Conservation (phyloP, 1,140 invertebrate species). For the Lepidurus couesii region DNA sequence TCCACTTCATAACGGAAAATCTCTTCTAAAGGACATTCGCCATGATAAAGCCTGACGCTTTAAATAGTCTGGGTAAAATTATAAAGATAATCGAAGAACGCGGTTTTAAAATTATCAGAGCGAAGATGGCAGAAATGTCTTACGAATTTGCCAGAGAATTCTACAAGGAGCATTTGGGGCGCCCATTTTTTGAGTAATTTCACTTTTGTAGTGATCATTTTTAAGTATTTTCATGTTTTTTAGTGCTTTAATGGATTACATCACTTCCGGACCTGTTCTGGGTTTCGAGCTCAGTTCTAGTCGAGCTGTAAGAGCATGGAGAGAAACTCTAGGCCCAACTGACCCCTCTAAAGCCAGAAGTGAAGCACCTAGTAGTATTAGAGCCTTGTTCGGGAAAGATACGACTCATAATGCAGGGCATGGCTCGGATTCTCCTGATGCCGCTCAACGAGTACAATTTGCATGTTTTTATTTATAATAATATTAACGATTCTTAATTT, state of each 20-base stretch:
- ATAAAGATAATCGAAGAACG: constrained; percentile 58
- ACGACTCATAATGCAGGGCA: constrained; percentile 64
- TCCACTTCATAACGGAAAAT: not conserved
- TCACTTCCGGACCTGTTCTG: constrained; percentile 65
- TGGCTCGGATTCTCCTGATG: constrained; percentile 54
- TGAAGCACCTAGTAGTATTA: constrained; percentile 55
- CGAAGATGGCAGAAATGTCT: constrained; percentile 62
- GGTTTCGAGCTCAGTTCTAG: constrained; percentile 69
- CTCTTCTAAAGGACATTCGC: constrained; percentile 57
- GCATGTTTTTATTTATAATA: constrained; percentile 27
- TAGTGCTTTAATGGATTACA: constrained; percentile 54
- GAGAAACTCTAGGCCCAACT: constrained; percentile 57
- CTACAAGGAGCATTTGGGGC: constrained; percentile 53
- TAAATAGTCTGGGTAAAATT: constrained; percentile 67
- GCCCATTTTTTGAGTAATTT: constrained; percentile 57
- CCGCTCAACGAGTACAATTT: constrained; percentile 50
- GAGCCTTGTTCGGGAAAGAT: constrained; percentile 68
- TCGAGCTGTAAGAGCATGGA: constrained; percentile 57
- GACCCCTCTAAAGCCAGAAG: constrained; percentile 58
- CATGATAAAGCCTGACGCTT: constrained; percentile 64
- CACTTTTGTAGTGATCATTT: constrained; percentile 27
- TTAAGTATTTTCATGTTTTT: constrained; percentile 27
- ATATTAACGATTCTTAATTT: constrained; percentile 34
- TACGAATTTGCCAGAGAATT: constrained; percentile 56
- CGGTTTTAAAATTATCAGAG: constrained; percentile 63